Percentiles rank a stretch among this genome's conserved stretches.
These are phyloP conservation scores for Hesperia comma DNA, from an alignment of 2,888 invertebrate species.

Conservation along the genomic window DNA sequence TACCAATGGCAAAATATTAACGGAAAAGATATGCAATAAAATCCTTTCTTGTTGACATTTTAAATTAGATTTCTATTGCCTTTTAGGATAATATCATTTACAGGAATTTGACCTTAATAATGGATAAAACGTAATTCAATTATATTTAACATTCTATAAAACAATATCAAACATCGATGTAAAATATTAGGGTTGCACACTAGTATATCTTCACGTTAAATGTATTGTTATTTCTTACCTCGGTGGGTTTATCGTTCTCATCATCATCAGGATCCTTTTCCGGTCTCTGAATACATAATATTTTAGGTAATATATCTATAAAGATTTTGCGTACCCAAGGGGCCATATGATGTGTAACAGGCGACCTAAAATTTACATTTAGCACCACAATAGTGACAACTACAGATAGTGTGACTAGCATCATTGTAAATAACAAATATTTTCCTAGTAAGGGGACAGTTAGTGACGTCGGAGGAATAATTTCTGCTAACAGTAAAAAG, in stretches of 20 bases:
- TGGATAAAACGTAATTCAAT: not conserved
- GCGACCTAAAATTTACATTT: slow-evolving; percentile 96
- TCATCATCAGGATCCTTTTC: slow-evolving; percentile 90
- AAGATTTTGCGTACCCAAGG: slow-evolving; percentile 95
- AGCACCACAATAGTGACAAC: slow-evolving; percentile 97
- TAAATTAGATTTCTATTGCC: not conserved
- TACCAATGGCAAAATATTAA: slow-evolving; percentile 71
- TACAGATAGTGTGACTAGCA: slow-evolving; percentile 95
- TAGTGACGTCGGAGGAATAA: slow-evolving; percentile 96
- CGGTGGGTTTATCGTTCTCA: slow-evolving; percentile 77
- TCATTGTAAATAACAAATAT: slow-evolving; percentile 97
- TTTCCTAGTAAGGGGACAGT: slow-evolving; percentile 96
- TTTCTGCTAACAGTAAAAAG: slow-evolving; percentile 96
- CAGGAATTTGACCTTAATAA: not conserved
- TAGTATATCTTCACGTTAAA: not conserved
- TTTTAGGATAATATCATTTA: not conserved
- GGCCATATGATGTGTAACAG: slow-evolving; percentile 95
- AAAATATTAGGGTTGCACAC: too few relatives aligned
- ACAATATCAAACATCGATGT: too few relatives aligned
- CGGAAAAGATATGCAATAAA: slow-evolving; percentile 63
- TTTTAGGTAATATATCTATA: slow-evolving; percentile 92
- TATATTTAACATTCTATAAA: too few relatives aligned
- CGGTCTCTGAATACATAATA: slow-evolving; percentile 94
- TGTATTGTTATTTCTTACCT: slow-evolving; percentile 67
- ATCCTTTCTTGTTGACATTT: slow-evolving; percentile 25